Percentiles rank a stretch among this genome's conserved stretches.
phyloP scores from a whole-genome alignment of 2,113 vertebrate species.

The Sylvia atricapilla region DNA sequence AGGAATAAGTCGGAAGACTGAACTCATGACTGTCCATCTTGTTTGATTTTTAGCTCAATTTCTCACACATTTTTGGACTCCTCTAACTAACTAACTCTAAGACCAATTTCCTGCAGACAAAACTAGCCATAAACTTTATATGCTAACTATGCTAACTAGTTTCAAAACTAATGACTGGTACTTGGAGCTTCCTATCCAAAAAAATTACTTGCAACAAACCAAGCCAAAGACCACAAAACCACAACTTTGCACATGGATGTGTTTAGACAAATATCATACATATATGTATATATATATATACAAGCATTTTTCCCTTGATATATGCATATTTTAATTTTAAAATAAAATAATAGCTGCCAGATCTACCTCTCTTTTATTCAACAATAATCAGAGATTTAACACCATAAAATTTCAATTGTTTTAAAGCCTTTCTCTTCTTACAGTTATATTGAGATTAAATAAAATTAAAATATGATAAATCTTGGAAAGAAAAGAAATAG shows the following conservation, averaged over 20 bases:
- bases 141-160: background rate
- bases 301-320: background rate
- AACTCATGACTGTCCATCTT: no score
- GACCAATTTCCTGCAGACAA: background rate
- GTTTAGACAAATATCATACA: background rate
- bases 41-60: background rate
- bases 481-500: background rate
- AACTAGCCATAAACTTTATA: background rate
- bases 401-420: background rate
- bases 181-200: background rate
- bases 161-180: background rate
- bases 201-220: background rate
- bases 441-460: background rate
- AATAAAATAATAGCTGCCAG: background rate
- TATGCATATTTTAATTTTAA: background rate
- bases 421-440: background rate
- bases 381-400: background rate
- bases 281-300: background rate
- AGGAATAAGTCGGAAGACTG: background rate
- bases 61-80: background rate
- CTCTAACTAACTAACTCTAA: background rate
- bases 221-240: accelerated
- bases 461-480: background rate
- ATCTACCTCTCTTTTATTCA: background rate
- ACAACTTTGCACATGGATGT: background rate